A percentile compares a stretch with the other conserved stretches of the same genome.
Conservation (phyloP, 2,113 vertebrate species). For the Craseonycteris thonglongyai region DNA sequence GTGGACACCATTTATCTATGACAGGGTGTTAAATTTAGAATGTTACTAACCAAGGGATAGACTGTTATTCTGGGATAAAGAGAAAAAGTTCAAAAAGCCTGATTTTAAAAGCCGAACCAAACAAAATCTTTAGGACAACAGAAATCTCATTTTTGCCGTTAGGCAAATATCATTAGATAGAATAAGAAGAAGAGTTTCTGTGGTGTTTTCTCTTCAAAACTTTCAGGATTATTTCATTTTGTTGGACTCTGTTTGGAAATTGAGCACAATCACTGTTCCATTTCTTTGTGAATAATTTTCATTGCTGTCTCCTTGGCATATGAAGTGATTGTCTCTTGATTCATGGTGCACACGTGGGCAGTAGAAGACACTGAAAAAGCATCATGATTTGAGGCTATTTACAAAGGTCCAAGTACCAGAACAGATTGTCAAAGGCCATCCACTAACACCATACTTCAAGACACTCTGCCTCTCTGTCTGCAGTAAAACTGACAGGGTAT, state of each 20-base stretch:
- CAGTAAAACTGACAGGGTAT: not conserved
- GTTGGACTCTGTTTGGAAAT: not conserved
- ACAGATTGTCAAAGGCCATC: not conserved
- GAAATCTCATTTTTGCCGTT: not conserved
- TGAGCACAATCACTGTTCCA: not conserved
- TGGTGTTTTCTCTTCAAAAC: not conserved
- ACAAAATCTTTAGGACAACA: not conserved
- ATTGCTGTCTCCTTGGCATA: not conserved
- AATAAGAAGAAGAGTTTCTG: not conserved
- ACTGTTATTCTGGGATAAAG: not conserved
- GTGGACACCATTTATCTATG: fast-evolving
- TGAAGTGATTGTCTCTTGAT: not conserved
- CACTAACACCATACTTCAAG: not conserved
- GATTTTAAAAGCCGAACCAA: not conserved
- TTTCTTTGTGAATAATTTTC: slow-evolving; percentile 23
- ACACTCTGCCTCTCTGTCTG: not conserved
- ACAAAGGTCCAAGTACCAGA: not conserved
- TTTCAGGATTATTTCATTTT: not conserved
- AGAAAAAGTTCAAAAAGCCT: not conserved
- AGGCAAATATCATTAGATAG: not conserved
- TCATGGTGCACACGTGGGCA: not conserved
- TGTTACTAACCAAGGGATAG: not conserved
- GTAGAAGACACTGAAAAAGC: not conserved
- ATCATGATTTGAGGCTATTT: not conserved
- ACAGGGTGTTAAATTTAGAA: not conserved